phyloP scores from a whole-genome alignment of 2,797 vertebrate species.

The Scleropages formosus region DNA sequence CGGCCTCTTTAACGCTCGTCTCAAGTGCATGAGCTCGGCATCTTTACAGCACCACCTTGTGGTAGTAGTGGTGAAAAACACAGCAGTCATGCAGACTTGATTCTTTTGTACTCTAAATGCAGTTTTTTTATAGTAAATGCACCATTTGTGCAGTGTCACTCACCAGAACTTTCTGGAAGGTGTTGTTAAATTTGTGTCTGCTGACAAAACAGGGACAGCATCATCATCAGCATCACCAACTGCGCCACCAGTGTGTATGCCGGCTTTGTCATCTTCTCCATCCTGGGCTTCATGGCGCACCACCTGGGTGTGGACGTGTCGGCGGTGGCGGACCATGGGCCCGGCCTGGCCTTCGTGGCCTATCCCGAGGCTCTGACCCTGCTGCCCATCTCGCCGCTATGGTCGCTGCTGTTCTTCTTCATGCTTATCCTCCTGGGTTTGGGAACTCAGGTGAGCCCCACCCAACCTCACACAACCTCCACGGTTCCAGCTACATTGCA shows the following conservation, averaged over 20 bases:
- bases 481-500: neutral
- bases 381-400: conserved; percentile 90
- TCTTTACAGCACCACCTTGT: conserved; percentile 22
- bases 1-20: neutral
- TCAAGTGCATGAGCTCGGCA: too few species aligned
- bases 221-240: conserved; percentile 98
- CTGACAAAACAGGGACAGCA: conserved; percentile 81
- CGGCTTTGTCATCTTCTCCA: conserved; percentile 98
- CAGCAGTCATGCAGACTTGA: neutral
- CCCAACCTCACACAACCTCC: neutral
- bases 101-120: too few species aligned
- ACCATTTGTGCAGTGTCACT: too few species aligned
- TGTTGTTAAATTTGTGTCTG: neutral
- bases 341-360: conserved; percentile 92
- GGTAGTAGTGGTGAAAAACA: neutral
- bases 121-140: too few species aligned
- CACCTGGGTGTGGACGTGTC: conserved; percentile 91
- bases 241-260: conserved; percentile 96
- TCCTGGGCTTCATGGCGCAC: conserved; percentile 96
- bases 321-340: conserved; percentile 91
- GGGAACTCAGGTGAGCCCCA: conserved; percentile 85
- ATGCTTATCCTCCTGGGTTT: conserved; percentile 97
- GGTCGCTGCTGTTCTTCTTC: conserved; percentile 98
- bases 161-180: too few species aligned
- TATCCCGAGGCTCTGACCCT: conserved; percentile 96